Evolutionary conservation across 2,113 vertebrate genomes (phyloP).

Genomic region (Ceuthmochares aereus): DNA sequence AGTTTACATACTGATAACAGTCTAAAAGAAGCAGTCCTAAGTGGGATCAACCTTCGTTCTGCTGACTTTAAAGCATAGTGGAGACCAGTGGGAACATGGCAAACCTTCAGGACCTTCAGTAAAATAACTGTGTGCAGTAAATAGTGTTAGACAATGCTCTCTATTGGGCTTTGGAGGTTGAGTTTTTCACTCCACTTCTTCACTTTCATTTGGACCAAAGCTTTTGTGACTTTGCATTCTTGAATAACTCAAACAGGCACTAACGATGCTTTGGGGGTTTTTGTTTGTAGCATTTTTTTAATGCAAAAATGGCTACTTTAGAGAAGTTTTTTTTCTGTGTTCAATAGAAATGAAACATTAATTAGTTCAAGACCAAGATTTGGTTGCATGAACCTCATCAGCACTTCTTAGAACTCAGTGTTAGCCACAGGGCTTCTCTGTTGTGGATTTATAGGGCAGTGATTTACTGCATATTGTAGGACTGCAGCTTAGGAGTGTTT

Average conservation of each 20-base stretch:
- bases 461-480: conserved; percentile 27
- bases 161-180: not conserved
- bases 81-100: not conserved
- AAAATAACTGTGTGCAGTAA: not conserved
- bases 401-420: not conserved
- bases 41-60: accelerated
- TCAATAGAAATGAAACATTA: conserved; percentile 12
- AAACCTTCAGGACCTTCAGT: not conserved
- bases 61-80: not conserved
- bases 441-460: not conserved
- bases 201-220: not conserved
- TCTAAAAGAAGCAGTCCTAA: not conserved
- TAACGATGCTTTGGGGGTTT: not conserved
- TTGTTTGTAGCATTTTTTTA: not conserved
- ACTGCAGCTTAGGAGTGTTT: not conserved
- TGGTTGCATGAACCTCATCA: conserved; percentile 18
- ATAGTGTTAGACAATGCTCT: not conserved
- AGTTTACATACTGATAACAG: not conserved
- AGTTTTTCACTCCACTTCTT: not conserved
- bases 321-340: not conserved
- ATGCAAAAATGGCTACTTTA: not conserved
- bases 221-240: not conserved
- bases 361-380: not conserved
- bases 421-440: not conserved
- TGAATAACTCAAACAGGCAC: not conserved